phyloP scores from a whole-genome alignment of 2,113 vertebrate species.

The Urocitellus parryii region DNA sequence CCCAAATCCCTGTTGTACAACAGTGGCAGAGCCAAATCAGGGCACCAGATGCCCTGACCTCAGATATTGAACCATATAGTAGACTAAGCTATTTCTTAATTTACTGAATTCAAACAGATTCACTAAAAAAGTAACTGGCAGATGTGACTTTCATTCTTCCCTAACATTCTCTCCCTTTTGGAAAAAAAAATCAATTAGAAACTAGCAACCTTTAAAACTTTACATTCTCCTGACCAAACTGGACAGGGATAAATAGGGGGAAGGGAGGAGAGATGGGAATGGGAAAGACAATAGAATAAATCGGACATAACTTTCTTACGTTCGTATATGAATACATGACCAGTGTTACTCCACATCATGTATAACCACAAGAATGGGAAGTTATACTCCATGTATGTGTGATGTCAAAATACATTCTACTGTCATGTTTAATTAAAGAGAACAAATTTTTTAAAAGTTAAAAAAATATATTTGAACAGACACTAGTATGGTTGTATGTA shows the following conservation, averaged over 20 bases:
- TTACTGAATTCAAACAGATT: constrained; percentile 14
- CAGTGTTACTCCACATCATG: no score
- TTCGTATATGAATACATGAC: no score
- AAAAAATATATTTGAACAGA: background rate
- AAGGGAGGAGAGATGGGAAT: no score
- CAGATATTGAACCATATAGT: background rate
- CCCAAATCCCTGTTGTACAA: background rate
- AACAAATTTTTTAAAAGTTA: no score
- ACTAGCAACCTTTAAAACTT: constrained; percentile 14
- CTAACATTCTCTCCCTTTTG: background rate
- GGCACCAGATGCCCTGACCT: background rate
- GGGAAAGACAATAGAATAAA: no score
- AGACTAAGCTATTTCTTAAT: background rate
- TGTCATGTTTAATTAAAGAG: no score
- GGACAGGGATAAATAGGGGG: no score
- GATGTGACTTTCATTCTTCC: background rate
- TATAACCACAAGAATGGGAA: no score
- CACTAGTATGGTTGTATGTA: no score
- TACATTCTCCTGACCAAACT: background rate
- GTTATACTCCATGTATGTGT: no score
- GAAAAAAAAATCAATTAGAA: constrained; percentile 2
- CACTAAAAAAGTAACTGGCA: background rate
- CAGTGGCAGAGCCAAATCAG: background rate
- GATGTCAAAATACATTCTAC: no score
- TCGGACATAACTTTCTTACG: no score